Conservation (phyloP, 2,797 vertebrate species). For the Coregonus suidteri region DNA sequence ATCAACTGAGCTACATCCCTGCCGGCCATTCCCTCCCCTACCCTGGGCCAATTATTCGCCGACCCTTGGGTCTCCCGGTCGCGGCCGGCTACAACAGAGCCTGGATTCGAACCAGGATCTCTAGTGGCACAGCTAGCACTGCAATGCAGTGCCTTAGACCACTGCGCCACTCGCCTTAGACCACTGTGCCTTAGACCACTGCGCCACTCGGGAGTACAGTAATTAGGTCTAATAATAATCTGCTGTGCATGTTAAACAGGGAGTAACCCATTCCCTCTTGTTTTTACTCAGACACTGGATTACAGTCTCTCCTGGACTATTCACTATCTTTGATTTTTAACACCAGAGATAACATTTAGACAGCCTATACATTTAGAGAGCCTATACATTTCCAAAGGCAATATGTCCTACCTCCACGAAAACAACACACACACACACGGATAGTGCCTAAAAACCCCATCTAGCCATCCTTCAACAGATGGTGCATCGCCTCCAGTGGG, state of each 20-base stretch:
- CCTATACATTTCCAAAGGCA: neutral
- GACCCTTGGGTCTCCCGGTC: too few relatives aligned
- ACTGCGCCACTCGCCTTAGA: too few relatives aligned
- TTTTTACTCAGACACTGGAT: neutral
- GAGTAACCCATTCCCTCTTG: neutral
- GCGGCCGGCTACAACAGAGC: too few relatives aligned
- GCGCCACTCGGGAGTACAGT: neutral
- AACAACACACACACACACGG: neutral
- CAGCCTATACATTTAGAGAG: neutral
- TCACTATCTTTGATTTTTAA: neutral
- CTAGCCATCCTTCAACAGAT: conserved; percentile 31
- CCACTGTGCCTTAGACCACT: too few relatives aligned
- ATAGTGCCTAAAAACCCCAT: neutral
- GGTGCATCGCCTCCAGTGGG: conserved; percentile 9
- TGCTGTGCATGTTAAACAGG: neutral
- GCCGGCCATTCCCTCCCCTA: too few relatives aligned
- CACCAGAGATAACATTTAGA: neutral
- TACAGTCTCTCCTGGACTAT: neutral
- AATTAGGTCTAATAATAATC: neutral
- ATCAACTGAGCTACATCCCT: too few relatives aligned
- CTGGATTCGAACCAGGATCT: too few relatives aligned
- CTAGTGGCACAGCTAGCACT: too few relatives aligned
- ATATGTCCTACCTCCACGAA: neutral
- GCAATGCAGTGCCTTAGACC: too few relatives aligned
- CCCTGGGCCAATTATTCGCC: too few relatives aligned